Percentiles rank a stretch among this genome's conserved stretches.
phyloP scores from a whole-genome alignment of 2,797 vertebrate species.

The Halcyon badia region DNA sequence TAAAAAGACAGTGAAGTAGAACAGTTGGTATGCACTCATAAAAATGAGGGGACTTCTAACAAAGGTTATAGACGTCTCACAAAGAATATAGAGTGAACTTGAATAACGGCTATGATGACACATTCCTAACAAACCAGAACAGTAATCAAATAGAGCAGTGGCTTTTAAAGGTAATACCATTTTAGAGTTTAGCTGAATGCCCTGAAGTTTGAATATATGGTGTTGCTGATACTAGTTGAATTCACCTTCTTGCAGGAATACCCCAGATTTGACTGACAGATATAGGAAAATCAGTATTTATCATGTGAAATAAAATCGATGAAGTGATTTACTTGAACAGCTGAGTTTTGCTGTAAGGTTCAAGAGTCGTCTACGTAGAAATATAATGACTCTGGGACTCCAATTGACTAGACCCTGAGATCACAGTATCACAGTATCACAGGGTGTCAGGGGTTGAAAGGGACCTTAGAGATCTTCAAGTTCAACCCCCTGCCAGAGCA shows the following conservation, averaged over 20 bases:
- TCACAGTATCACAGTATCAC: too few species aligned
- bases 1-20: conserved; percentile 30
- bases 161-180: conserved; percentile 7
- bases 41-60: background rate
- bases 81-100: background rate
- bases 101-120: background rate
- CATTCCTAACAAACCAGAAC: background rate
- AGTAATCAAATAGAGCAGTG: background rate
- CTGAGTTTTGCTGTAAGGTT: background rate
- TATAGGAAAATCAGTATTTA: background rate
- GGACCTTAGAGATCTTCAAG: too few species aligned
- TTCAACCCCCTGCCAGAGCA: too few species aligned
- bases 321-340: background rate
- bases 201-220: background rate
- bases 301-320: conserved; percentile 4
- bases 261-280: background rate
- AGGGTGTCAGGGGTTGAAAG: too few species aligned
- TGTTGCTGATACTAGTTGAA: background rate
- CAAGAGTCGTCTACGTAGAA: background rate
- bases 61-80: background rate
- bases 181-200: conserved; percentile 4
- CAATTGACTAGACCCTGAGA: background rate
- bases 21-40: background rate
- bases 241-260: background rate
- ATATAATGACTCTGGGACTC: background rate